These are phyloP conservation scores for Malurus cyaneus DNA, from an alignment of 2,113 vertebrate species.

Conservation along the genomic window DNA sequence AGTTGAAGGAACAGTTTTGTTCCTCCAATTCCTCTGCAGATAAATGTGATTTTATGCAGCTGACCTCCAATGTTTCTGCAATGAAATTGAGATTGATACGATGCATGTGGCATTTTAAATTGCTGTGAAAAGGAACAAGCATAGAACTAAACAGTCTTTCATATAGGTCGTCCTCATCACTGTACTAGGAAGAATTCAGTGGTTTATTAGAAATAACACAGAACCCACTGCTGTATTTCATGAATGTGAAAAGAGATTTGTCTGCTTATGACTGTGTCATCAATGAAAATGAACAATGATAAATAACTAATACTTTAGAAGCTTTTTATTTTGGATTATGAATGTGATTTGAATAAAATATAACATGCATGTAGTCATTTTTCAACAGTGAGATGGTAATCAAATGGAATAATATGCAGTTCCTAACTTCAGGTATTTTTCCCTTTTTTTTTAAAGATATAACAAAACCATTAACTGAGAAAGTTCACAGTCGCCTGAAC, in stretches of 20 bases:
- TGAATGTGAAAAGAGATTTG: not conserved
- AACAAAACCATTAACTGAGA: not conserved
- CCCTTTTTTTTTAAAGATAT: not conserved
- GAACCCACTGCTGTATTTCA: not conserved
- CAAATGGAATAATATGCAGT: not conserved
- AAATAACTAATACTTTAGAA: conserved; percentile 17
- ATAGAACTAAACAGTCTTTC: not conserved
- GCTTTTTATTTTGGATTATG: not conserved
- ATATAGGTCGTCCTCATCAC: not conserved
- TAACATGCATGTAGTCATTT: not conserved
- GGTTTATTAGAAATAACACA: not conserved
- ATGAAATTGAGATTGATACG: not conserved
- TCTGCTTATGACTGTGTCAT: not conserved
- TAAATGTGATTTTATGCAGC: conserved; percentile 1
- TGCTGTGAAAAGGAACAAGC: not conserved
- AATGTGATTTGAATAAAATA: conserved; percentile 32
- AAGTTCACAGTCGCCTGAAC: not conserved
- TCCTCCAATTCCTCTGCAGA: not conserved
- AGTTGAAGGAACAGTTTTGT: conserved; percentile 25
- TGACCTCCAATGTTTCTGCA: conserved; percentile 13
- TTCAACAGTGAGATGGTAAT: not conserved
- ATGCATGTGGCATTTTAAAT: not conserved
- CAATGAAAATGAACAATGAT: not conserved
- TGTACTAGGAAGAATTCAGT: not conserved
- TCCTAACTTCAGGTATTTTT: not conserved